A percentile compares a stretch with the other conserved stretches of the same genome.
These are phyloP conservation scores for Sebastiscus albofasciatus DNA, from an alignment of 2,797 vertebrate genomes.

Conservation along the genomic window DNA sequence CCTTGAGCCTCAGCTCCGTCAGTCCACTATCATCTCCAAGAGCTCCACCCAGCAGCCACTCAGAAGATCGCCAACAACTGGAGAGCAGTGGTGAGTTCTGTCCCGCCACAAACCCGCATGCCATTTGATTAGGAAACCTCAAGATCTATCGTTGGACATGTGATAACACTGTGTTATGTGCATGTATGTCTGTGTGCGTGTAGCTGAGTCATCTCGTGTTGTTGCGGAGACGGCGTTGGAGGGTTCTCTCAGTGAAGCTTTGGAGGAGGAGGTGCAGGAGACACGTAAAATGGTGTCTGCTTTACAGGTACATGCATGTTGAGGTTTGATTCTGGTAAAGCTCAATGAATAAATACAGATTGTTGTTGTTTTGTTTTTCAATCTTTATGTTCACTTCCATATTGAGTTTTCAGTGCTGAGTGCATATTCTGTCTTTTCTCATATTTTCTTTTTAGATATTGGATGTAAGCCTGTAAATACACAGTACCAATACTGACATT, in stretches of 20 bases:
- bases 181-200: not conserved
- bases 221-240: constrained; percentile 82
- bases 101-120: not conserved
- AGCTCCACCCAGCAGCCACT: constrained; percentile 77
- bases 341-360: not conserved
- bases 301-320: constrained; percentile 86
- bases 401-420: not conserved
- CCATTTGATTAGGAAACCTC: not conserved
- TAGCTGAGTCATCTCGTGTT: constrained; percentile 41
- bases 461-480: not conserved
- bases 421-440: not conserved
- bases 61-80: constrained; percentile 80
- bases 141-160: not conserved
- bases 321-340: not conserved
- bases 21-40: constrained; percentile 89
- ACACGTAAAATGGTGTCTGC: constrained; percentile 95
- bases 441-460: not conserved
- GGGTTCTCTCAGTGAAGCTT: constrained; percentile 88
- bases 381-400: not conserved
- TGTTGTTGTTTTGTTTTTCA: not conserved
- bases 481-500: not conserved
- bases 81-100: constrained; percentile 76
- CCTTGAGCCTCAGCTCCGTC: constrained; percentile 85
- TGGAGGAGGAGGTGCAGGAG: constrained; percentile 96
- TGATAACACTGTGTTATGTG: not conserved